Base-by-base conservation (phyloP, 2,113 vertebrate species). In the Theristicus caerulescens region DNA sequence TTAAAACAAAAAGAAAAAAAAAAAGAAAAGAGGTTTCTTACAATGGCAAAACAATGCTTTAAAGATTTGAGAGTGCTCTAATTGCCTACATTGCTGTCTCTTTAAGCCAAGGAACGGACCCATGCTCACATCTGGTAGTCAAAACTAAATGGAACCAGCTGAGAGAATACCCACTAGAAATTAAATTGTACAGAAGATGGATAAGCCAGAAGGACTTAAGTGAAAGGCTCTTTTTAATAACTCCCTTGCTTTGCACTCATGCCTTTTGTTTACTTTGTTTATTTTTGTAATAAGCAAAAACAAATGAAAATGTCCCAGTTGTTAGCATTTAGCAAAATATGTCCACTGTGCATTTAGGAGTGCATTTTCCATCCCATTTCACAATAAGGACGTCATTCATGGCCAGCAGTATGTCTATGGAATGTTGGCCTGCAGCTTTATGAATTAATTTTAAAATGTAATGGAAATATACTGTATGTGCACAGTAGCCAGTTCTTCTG, bases 201-300 rank as follows among this genome's bases (percentile, higher is more conserved):
- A 46, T 96, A 91, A 93, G 90, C 91, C 93, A 94, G 91, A 96
- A 95, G 82, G 90, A 89, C 95, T 97, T 89, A 88, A 87, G 93
- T 95, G 81, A 92, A 96, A 97, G 91, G 96, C 87, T 86, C 82
- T 65, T 93, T 96, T 97, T 97, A 96, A 97, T 95, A 95, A 64
- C 42, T 86, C 91, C 69, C 87, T 91, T 94, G 65, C 87, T 95
- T 96, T 96, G 85, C 91, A 85, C 69, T 94, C 78, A 96, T 94
- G 92, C 96, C 85, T 96, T 97, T 96, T 95, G 96, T 97, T 97
- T 98, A 96, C 94, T 90, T 94, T 93, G 88, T 90, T 86, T 83
- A 92, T 88, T 79, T 86, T 96, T 96, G 88, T 95, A 94, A 96
- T 96, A 97, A 97, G 93, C 92, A 94, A 96, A 97, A 97, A 93